Percentiles rank a stretch among this genome's conserved stretches.
Conservation (phyloP, 2,888 invertebrate genomes). For the Rhaphigaster nebulosa region DNA sequence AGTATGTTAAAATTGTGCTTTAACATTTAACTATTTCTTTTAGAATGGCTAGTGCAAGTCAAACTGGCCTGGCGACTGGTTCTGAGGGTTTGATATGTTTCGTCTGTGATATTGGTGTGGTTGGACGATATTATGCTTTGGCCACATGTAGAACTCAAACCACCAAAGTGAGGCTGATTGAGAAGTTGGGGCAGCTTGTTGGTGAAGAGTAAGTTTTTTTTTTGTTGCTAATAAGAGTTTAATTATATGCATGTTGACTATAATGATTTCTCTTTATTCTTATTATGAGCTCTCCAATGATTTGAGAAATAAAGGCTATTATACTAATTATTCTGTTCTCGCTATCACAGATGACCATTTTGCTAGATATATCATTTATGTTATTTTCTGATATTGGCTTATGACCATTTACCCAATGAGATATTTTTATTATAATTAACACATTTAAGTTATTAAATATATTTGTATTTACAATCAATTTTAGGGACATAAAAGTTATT, state of each 20-base stretch:
- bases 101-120: conserved; percentile 68
- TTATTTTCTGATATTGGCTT: no score
- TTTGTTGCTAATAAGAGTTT: not conserved
- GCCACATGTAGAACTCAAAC: conserved; percentile 69
- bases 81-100: conserved; percentile 67
- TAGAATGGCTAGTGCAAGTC: conserved; percentile 60
- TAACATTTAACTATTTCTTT: not conserved
- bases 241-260: not conserved
- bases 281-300: no score
- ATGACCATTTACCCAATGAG: no score
- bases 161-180: conserved; percentile 68
- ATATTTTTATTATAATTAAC: no score
- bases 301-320: no score
- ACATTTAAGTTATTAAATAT: no score
- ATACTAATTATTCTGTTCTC: no score
- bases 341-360: no score
- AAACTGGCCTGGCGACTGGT: conserved; percentile 61
- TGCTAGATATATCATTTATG: no score
- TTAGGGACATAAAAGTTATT: no score
- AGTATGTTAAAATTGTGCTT: not conserved
- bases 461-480: no score
- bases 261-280: no score
- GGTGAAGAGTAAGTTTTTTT: conserved; percentile 68
- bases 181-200: conserved; percentile 69
- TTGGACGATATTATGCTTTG: conserved; percentile 68